Evolutionary conservation across 92 coral and sea anemone genomes (phyloP).

Genomic region (Porites lobata): DNA sequence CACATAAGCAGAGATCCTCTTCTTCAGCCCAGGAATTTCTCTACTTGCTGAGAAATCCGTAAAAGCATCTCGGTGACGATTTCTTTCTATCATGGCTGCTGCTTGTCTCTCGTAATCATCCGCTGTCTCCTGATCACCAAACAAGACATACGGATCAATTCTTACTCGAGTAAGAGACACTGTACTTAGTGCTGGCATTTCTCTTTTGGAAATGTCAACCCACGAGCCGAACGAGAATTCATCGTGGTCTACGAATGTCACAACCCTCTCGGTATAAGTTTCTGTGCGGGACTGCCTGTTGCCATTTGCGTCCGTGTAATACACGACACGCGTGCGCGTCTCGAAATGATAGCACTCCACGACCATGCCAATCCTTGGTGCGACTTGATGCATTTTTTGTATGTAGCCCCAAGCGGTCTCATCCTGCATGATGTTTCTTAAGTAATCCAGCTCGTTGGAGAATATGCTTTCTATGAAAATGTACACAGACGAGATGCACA

Average conservation of each 20-base stretch:
- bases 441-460: constrained; percentile 60
- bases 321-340: constrained; percentile 59
- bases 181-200: constrained; percentile 48
- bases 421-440: constrained; percentile 60
- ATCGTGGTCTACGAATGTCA: constrained; percentile 34
- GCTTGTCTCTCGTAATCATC: constrained; percentile 43
- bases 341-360: constrained; percentile 67
- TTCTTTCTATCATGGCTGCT: constrained; percentile 48
- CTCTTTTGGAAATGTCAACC: constrained; percentile 63
- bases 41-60: constrained; percentile 38
- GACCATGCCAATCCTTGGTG: constrained; percentile 46
- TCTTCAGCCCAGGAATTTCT: constrained; percentile 53
- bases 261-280: constrained; percentile 63
- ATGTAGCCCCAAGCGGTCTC: constrained; percentile 69
- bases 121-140: constrained; percentile 64
- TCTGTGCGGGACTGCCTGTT: constrained; percentile 75
- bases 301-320: constrained; percentile 73
- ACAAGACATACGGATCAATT: constrained; percentile 38
- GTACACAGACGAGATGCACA: constrained; percentile 38
- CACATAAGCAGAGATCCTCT: constrained; percentile 61
- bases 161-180: constrained; percentile 43
- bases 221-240: constrained; percentile 58
- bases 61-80: constrained; percentile 54
- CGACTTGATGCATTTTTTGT: constrained; percentile 47
- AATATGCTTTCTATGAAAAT: constrained; percentile 54